phyloP scores from a whole-genome alignment of 2,888 invertebrate genomes.

The Euclidia mi region DNA sequence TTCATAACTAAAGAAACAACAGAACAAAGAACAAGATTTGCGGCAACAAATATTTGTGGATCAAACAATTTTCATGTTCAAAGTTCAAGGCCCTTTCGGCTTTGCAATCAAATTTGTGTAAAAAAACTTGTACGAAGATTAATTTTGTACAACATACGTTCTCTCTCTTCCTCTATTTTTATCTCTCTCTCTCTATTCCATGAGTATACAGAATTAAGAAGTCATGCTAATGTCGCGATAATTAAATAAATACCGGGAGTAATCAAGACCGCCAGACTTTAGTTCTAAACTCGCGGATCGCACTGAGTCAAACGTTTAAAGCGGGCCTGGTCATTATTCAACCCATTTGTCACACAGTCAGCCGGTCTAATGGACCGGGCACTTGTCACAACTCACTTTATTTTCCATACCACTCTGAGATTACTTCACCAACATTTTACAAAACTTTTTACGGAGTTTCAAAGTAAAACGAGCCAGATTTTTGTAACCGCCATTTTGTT shows the following conservation, averaged over 20 bases:
- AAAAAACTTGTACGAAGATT: too few species aligned
- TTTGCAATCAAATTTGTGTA: too few species aligned
- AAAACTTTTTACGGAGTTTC: constrained; percentile 28
- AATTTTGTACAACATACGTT: too few species aligned
- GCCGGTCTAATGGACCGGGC: constrained; percentile 58
- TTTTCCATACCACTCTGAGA: constrained; percentile 55
- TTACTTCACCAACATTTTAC: constrained; percentile 39
- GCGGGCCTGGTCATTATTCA: constrained; percentile 68
- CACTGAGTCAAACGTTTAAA: constrained; percentile 65
- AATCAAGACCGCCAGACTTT: constrained; percentile 27
- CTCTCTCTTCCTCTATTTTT: too few species aligned
- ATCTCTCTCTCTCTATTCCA: too few species aligned
- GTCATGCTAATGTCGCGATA: not conserved
- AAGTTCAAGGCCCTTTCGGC: too few species aligned
- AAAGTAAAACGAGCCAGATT: constrained; percentile 20
- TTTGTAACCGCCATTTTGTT: constrained; percentile 36
- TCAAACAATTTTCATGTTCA: too few species aligned
- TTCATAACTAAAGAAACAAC: too few species aligned
- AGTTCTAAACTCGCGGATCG: constrained; percentile 59
- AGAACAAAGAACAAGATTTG: too few species aligned
- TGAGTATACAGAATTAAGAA: too few species aligned
- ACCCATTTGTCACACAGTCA: constrained; percentile 70
- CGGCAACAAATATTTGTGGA: too few species aligned
- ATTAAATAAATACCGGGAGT: not conserved
- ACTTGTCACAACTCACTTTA: constrained; percentile 62